Percentiles rank a stretch among this genome's conserved stretches.
Conservation (phyloP, 2,113 vertebrate genomes). For the Ammodytes dubius region DNA sequence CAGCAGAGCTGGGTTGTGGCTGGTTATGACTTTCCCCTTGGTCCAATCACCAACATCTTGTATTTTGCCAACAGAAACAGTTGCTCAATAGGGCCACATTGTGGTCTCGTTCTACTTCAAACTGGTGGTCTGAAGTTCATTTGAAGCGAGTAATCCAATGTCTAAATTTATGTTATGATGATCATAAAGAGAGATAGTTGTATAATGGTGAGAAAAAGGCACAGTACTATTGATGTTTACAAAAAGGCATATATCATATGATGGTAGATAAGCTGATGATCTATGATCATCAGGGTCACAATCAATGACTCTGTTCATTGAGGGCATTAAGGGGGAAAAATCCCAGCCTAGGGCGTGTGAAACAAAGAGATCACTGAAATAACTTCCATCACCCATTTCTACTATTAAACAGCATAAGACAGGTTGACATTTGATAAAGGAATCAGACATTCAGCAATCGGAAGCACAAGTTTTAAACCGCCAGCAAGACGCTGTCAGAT, state of each 20-base stretch:
- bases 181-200: background rate
- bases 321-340: no score
- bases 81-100: background rate
- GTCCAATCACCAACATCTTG: background rate
- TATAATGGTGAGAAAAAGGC: background rate
- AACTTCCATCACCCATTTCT: background rate
- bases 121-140: background rate
- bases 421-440: background rate
- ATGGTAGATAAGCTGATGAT: background rate
- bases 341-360: no score
- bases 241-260: background rate
- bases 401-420: background rate
- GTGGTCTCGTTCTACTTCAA: background rate
- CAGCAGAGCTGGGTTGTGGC: background rate
- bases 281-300: background rate
- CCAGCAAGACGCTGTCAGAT: background rate
- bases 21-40: background rate
- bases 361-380: background rate
- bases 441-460: constrained; percentile 14
- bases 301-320: background rate
- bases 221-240: background rate
- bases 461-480: background rate
- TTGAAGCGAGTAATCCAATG: background rate
- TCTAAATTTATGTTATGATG: background rate
- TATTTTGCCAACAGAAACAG: background rate